phyloP scores from a whole-genome alignment of 2,888 invertebrate species.

The Lutraria lutraria region DNA sequence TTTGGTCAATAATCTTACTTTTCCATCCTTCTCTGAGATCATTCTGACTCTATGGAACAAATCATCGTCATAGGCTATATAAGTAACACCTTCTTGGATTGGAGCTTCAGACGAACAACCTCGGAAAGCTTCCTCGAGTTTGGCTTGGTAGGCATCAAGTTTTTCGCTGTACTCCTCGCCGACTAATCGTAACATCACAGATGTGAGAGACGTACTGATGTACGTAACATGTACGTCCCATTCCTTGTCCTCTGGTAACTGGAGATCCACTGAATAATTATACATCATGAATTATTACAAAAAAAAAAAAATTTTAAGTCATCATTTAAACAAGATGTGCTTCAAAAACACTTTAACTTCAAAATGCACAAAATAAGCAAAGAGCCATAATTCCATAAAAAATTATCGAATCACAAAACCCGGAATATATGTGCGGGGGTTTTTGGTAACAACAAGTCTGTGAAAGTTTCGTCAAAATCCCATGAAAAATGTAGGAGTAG shows the following conservation, averaged over 20 bases:
- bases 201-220: constrained; percentile 88
- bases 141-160: constrained; percentile 72
- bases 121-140: constrained; percentile 71
- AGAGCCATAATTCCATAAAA: no score
- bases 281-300: background rate
- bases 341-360: no score
- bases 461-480: no score
- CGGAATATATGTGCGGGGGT: no score
- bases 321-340: no score
- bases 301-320: background rate
- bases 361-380: no score
- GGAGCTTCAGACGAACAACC: constrained; percentile 42
- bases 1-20: constrained; percentile 53
- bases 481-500: no score
- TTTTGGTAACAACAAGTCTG: no score
- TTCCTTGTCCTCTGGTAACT: constrained; percentile 72
- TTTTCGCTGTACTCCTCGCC: constrained; percentile 88
- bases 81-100: constrained; percentile 69
- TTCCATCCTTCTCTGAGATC: constrained; percentile 63
- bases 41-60: constrained; percentile 76
- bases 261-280: constrained; percentile 63
- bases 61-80: constrained; percentile 74
- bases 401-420: no score
- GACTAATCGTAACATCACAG: constrained; percentile 90
- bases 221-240: constrained; percentile 79